Conservation (phyloP, 53 echinoderm and acorn worm species). For the Zoroaster sp. region DNA sequence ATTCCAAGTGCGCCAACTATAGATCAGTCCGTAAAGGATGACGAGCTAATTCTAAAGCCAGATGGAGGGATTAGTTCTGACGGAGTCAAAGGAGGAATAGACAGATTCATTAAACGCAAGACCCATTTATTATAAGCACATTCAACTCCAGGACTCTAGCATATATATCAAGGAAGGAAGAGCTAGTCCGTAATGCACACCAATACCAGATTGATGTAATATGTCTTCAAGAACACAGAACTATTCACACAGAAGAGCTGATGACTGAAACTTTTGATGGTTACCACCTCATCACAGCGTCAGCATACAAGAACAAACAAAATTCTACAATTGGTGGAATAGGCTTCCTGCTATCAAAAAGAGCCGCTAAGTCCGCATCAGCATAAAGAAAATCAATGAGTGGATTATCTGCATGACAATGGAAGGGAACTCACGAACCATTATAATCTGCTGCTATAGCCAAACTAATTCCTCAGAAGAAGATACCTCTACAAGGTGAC, state of each 20-base stretch:
- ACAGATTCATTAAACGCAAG: neutral
- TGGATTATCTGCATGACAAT: too few species aligned
- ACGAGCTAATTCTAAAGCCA: neutral
- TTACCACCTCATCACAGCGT: neutral
- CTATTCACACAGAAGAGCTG: neutral
- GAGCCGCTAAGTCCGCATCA: neutral
- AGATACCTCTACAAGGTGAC: too few species aligned
- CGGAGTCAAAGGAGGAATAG: neutral
- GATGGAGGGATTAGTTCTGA: neutral
- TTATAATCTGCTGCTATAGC: too few species aligned
- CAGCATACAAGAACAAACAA: neutral
- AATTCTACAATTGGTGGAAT: neutral
- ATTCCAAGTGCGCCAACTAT: neutral
- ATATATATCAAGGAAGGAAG: neutral
- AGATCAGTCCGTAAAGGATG: neutral
- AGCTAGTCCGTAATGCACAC: neutral
- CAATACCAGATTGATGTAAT: neutral
- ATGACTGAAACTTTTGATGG: neutral
- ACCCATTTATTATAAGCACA: neutral
- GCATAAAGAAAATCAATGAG: too few species aligned
- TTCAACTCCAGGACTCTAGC: neutral
- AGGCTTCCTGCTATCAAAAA: neutral
- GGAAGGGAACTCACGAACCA: too few species aligned
- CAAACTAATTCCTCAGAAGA: too few species aligned
- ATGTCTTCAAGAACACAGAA: neutral